Percentiles rank a stretch among this genome's conserved stretches.
Evolutionary conservation across 2,797 vertebrate genomes (phyloP).

Genomic region (Myripristis murdjan): DNA sequence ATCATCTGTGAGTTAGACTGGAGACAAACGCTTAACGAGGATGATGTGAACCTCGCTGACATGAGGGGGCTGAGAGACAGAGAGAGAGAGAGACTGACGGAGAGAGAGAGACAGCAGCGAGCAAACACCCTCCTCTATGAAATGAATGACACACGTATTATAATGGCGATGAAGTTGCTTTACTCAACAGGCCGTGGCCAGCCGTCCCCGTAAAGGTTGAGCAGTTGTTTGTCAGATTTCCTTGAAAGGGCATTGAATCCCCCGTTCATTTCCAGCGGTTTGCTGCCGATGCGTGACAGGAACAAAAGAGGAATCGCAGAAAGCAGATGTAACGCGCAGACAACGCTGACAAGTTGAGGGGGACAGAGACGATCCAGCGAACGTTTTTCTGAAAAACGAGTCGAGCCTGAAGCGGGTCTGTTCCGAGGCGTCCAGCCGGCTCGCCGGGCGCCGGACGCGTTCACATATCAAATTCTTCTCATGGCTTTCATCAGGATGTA

Average conservation of each 20-base stretch:
- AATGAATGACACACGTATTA: conserved; percentile 71
- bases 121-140: conserved; percentile 56
- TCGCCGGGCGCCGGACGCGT: conserved; percentile 32
- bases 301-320: conserved; percentile 67
- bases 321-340: conserved; percentile 62
- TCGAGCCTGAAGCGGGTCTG: conserved; percentile 47
- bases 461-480: conserved; percentile 40
- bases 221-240: conserved; percentile 74
- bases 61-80: conserved; percentile 65
- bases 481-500: conserved; percentile 28
- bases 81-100: conserved; percentile 54
- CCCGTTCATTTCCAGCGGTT: conserved; percentile 60
- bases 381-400: conserved; percentile 62
- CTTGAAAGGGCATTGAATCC: conserved; percentile 68
- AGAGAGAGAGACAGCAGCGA: conserved; percentile 57
- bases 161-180: conserved; percentile 68
- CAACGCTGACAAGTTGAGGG: conserved; percentile 60
- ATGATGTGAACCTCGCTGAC: conserved; percentile 79
- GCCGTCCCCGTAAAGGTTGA: conserved; percentile 66
- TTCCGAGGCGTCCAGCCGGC: conserved; percentile 17
- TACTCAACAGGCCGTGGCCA: conserved; percentile 69
- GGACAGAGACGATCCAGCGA: conserved; percentile 47
- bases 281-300: conserved; percentile 57
- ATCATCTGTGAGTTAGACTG: conserved; percentile 96
- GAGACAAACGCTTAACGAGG: conserved; percentile 97